Conservation (phyloP, 2,888 invertebrate species). For the Melanostoma mellinum region DNA sequence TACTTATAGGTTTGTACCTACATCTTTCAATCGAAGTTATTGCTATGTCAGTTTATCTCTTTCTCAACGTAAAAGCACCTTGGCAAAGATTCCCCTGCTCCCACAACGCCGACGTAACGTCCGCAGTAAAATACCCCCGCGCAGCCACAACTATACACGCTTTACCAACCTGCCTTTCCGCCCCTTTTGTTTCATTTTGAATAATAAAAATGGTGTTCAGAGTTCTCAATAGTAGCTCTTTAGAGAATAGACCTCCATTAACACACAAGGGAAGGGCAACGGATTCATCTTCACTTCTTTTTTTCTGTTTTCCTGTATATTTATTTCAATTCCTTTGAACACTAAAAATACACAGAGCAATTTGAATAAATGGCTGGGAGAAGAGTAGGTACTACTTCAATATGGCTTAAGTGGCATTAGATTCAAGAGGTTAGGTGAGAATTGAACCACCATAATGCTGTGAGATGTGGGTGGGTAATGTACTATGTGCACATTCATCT, state of each 20-base stretch:
- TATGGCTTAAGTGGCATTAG: slow-evolving; percentile 63
- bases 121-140: too few relatives aligned
- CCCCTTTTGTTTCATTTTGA: slow-evolving; percentile 53
- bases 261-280: slow-evolving; percentile 1
- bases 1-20: too few relatives aligned
- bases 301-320: neutral
- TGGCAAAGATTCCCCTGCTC: too few relatives aligned
- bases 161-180: neutral
- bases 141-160: too few relatives aligned
- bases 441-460: slow-evolving; percentile 17
- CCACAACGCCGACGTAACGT: too few relatives aligned
- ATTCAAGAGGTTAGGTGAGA: slow-evolving; percentile 58
- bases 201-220: slow-evolving; percentile 60
- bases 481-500: slow-evolving; percentile 10
- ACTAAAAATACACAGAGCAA: slow-evolving; percentile 64
- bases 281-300: slow-evolving; percentile 36
- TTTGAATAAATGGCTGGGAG: slow-evolving; percentile 57
- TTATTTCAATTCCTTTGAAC: slow-evolving; percentile 64
- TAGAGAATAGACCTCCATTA: slow-evolving; percentile 47
- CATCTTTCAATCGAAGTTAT: too few relatives aligned
- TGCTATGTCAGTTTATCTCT: too few relatives aligned
- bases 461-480: slow-evolving; percentile 10
- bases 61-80: too few relatives aligned
- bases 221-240: slow-evolving; percentile 26
- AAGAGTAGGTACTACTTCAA: slow-evolving; percentile 45